Conservation (phyloP, 1,140 invertebrate genomes). For the Medauroidea extradentata region DNA sequence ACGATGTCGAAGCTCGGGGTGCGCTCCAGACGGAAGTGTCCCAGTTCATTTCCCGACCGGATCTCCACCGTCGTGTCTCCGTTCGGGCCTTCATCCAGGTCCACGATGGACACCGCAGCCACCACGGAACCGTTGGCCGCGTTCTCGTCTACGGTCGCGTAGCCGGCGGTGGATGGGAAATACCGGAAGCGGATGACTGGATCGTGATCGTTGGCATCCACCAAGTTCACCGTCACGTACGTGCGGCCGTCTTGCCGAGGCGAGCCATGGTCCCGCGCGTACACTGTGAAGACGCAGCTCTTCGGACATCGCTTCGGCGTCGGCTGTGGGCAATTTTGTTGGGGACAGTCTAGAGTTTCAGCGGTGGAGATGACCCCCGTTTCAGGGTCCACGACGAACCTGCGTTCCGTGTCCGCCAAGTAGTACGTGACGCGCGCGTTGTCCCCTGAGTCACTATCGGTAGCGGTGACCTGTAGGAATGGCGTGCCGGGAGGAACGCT, state of each 20-base stretch:
- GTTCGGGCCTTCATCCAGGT: slow-evolving; percentile 86
- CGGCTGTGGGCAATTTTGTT: slow-evolving; percentile 50
- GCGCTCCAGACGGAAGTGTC: slow-evolving; percentile 82
- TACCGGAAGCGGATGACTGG: slow-evolving; percentile 88
- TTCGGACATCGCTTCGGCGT: slow-evolving; percentile 64
- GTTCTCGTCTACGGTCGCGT: slow-evolving; percentile 91
- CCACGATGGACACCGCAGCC: slow-evolving; percentile 87
- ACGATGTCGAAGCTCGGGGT: slow-evolving; percentile 83
- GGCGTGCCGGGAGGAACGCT: slow-evolving; percentile 81
- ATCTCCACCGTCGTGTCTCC: slow-evolving; percentile 83
- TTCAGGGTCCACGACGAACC: slow-evolving; percentile 85
- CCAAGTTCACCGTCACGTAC: slow-evolving; percentile 89
- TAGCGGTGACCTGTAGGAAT: slow-evolving; percentile 85
- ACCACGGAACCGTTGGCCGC: slow-evolving; percentile 84
- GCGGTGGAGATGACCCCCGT: slow-evolving; percentile 80
- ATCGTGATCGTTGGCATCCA: slow-evolving; percentile 94
- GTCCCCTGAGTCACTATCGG: slow-evolving; percentile 85
- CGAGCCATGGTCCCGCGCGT: slow-evolving; percentile 86
- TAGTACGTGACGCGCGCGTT: slow-evolving; percentile 92
- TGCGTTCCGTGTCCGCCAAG: slow-evolving; percentile 73
- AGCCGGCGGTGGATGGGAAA: slow-evolving; percentile 73
- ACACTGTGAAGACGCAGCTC: slow-evolving; percentile 91
- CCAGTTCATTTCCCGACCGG: slow-evolving; percentile 81
- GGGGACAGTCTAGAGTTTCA: slow-evolving; percentile 72
- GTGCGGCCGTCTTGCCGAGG: slow-evolving; percentile 87